Base-by-base conservation (phyloP, 2,888 invertebrate genomes). In the Tetramorium bicarinatum region DNA sequence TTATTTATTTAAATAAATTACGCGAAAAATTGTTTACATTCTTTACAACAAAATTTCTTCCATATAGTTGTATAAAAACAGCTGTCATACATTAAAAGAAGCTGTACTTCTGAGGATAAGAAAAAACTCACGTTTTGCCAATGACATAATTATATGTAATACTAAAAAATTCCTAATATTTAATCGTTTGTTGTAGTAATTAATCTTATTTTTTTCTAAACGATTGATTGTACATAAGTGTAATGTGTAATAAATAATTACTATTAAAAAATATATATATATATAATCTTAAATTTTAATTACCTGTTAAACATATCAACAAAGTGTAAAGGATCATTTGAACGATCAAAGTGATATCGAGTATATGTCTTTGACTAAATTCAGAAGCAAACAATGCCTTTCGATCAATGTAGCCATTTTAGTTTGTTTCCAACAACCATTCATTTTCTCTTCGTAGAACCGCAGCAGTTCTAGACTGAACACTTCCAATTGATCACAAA, bases 231-330 rank as follows among this genome's bases (percentile, higher is more conserved):
- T 1, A 56, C 3, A 18, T 2, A 6, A 56, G 29, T 3, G 25
- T 3, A 56, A 41, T 18, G 34, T 15, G 6, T 8, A 3, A 71
- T 9, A 25, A 59, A 44, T 54, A 9, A n/a, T 44, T 47, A n/a
- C n/a, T 13, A 18, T 2, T 11, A 3, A 21, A 13, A 25, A 54
- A 4, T n/a, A n/a, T n/a, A 8, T 0, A 54, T 1, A 52, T 34
- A 71, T 34, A 18, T n/a, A 3, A 49, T 29, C 18, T 72, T 25
- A 41, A 72, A 18, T 11, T 49, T 29, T 11, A 61, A 61, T 49
- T 34, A 75, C 47, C 74, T 75, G 21, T 34, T 75, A 75, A n/a
- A 34, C 74, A 74, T 61, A 61, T 61, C n/a, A 34, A 29, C 47
- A 8, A 47, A 61, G 61, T 21, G 3, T 75, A 47, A 11, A 61